These are phyloP conservation scores for Equus quagga DNA, from an alignment of 2,113 vertebrate species.

Conservation along the genomic window DNA sequence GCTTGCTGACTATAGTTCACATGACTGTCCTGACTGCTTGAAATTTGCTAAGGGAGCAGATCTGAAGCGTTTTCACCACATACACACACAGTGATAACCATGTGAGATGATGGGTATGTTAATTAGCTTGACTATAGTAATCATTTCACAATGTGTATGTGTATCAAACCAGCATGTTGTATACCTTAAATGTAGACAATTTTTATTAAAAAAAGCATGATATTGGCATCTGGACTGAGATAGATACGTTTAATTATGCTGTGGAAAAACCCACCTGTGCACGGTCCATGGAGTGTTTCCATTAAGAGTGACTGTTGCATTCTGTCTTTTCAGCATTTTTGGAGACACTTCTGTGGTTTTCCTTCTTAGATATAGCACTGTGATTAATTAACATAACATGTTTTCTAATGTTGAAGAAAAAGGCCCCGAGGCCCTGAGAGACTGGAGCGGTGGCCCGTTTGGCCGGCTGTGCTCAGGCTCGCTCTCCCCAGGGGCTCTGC, in stretches of 20 bases:
- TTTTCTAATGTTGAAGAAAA: not conserved
- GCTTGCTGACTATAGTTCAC: not conserved
- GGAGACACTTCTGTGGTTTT: not conserved
- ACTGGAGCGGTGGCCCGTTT: fast-evolving
- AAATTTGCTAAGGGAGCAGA: not conserved
- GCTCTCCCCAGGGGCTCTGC: not conserved
- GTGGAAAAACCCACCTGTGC: not conserved
- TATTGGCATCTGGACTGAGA: not conserved
- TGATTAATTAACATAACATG: too few species aligned
- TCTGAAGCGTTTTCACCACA: not conserved
- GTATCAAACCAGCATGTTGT: fast-evolving
- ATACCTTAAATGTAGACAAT: not conserved
- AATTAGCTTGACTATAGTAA: too few species aligned
- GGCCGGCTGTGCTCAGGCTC: not conserved
- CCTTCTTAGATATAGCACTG: not conserved
- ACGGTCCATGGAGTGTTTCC: not conserved
- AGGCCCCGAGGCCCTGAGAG: not conserved
- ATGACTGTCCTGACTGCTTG: fast-evolving
- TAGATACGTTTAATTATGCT: not conserved
- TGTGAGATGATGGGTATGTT: too few species aligned
- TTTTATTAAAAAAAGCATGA: not conserved
- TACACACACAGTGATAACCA: not conserved
- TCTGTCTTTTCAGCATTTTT: not conserved
- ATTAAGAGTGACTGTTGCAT: not conserved
- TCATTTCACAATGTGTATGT: not conserved